phyloP scores from a whole-genome alignment of 2,888 invertebrate species.

The Drosophila testacea region DNA sequence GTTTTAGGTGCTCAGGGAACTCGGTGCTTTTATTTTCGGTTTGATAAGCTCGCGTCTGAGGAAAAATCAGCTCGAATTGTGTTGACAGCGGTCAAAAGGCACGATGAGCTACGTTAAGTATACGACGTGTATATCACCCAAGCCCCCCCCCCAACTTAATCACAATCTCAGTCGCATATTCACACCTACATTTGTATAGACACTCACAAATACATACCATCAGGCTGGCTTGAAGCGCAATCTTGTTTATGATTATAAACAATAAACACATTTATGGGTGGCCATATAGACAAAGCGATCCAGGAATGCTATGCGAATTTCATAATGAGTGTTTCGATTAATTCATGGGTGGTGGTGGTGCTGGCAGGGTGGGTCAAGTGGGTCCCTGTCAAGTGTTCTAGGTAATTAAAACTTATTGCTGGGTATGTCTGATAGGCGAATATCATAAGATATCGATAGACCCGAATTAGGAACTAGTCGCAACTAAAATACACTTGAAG shows the following conservation, averaged over 20 bases:
- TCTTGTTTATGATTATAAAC: conserved; percentile 56
- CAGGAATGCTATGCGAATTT: conserved; percentile 45
- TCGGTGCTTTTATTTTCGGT: neutral
- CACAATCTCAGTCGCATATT: conserved; percentile 17
- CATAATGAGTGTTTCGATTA: conserved; percentile 6
- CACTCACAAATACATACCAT: neutral
- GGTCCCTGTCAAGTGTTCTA: conserved; percentile 27
- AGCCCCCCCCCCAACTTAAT: neutral
- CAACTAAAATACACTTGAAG: conserved; percentile 11
- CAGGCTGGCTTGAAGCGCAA: conserved; percentile 23
- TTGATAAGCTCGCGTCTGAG: conserved; percentile 31
- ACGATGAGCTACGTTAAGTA: conserved; percentile 1
- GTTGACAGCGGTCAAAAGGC: conserved; percentile 15
- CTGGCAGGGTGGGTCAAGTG: conserved; percentile 21
- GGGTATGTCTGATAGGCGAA: conserved; percentile 41
- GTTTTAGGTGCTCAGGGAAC: conserved; percentile 1
- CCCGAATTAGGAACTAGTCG: neutral
- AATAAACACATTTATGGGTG: conserved; percentile 64
- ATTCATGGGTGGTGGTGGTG: neutral
- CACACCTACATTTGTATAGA: conserved; percentile 1
- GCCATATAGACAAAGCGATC: conserved; percentile 58
- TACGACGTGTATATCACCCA: conserved; percentile 1
- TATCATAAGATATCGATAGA: conserved; percentile 8
- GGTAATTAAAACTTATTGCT: conserved; percentile 50
- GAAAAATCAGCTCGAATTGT: neutral